A percentile compares a stretch with the other conserved stretches of the same genome.
Conservation (phyloP, 2,888 invertebrate species). For the Synanthedon myopaeformis region DNA sequence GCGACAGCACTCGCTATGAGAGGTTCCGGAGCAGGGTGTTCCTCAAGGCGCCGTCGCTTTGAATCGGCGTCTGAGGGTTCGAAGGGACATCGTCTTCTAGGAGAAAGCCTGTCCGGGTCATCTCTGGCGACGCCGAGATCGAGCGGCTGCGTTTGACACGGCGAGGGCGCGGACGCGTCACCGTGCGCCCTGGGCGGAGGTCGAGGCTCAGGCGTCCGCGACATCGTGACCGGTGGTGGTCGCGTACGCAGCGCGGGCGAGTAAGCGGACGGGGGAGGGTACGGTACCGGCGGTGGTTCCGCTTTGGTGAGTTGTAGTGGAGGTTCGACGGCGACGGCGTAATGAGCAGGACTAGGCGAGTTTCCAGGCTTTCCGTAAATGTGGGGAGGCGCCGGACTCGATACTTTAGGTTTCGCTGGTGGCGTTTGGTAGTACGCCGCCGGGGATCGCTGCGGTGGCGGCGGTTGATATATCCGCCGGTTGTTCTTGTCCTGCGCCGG, state of each 20-base stretch:
- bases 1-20: constrained; percentile 78
- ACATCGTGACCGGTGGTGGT: constrained; percentile 72
- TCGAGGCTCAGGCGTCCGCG: constrained; percentile 64
- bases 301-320: constrained; percentile 72
- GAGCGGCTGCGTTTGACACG: constrained; percentile 82
- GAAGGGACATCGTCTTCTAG: constrained; percentile 74
- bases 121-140: constrained; percentile 80
- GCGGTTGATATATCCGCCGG: constrained; percentile 45
- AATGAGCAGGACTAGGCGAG: constrained; percentile 63
- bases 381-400: constrained; percentile 82
- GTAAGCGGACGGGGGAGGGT: constrained; percentile 53
- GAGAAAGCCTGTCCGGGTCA: constrained; percentile 69
- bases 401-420: constrained; percentile 75
- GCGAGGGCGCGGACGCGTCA: constrained; percentile 38
- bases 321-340: constrained; percentile 45
- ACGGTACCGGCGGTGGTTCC: constrained; percentile 53
- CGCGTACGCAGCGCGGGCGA: constrained; percentile 41
- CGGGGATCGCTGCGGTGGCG: constrained; percentile 49
- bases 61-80: constrained; percentile 68
- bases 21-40: constrained; percentile 69
- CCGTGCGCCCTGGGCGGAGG: constrained; percentile 43
- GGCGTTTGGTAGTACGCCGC: constrained; percentile 64
- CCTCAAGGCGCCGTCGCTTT: constrained; percentile 75
- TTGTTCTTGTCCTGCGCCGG: constrained; percentile 34
- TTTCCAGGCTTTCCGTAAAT: constrained; percentile 76